These are phyloP conservation scores for Passer montanus DNA, from an alignment of 2,113 vertebrate genomes.

Conservation along the genomic window DNA sequence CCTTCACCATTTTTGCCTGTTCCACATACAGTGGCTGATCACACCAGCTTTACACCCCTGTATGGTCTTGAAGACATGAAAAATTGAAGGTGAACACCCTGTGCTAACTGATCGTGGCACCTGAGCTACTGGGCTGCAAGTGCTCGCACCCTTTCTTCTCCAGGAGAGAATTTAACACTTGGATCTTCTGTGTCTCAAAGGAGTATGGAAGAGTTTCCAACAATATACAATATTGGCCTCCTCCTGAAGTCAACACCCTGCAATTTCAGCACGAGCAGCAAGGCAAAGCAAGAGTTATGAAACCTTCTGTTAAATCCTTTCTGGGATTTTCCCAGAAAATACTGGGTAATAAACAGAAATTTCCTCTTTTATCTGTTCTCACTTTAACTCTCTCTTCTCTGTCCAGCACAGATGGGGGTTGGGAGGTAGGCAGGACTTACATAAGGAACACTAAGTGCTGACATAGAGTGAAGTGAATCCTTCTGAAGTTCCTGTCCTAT, in stretches of 20 bases:
- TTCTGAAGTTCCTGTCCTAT: neutral
- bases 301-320: neutral
- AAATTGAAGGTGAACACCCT: neutral
- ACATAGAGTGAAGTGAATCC: neutral
- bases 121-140: neutral
- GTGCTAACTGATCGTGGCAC: neutral
- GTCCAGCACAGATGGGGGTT: neutral
- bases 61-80: neutral
- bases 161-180: neutral
- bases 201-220: neutral
- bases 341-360: neutral
- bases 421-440: neutral
- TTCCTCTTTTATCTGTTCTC: conserved; percentile 10
- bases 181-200: neutral
- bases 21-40: neutral
- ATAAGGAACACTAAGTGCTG: neutral
- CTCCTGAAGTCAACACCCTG: neutral
- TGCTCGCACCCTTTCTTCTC: neutral
- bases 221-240: neutral
- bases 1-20: neutral
- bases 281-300: neutral
- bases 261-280: neutral
- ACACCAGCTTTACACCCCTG: neutral
- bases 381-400: neutral
- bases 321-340: conserved; percentile 27